Evolutionary conservation across 2,797 vertebrate genomes (phyloP).

Genomic region (Percopsis omiscomaycus): DNA sequence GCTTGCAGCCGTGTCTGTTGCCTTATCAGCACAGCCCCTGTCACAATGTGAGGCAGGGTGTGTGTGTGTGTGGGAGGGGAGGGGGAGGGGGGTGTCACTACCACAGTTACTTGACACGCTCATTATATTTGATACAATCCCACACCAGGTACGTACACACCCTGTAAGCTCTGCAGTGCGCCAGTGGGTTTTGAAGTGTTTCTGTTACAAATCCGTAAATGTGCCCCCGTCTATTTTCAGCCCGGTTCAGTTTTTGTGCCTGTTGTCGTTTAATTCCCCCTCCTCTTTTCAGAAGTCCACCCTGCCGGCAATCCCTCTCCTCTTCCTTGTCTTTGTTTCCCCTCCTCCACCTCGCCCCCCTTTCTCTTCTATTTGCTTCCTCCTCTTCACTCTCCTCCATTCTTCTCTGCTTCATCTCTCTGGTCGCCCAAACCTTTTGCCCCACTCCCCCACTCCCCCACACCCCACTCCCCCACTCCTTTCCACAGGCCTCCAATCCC

Average conservation of each 20-base stretch:
- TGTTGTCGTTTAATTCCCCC: not conserved
- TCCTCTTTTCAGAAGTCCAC: constrained; percentile 24
- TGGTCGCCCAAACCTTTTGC: constrained; percentile 42
- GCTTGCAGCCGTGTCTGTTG: not conserved
- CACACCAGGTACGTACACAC: not conserved
- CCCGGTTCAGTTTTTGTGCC: constrained; percentile 38
- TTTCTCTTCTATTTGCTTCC: constrained; percentile 10
- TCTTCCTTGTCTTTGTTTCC: constrained; percentile 9
- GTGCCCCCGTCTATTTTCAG: constrained; percentile 1
- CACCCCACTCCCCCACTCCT: constrained; percentile 41
- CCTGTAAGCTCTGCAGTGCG: not conserved
- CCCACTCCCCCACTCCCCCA: constrained; percentile 47
- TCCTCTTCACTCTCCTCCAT: constrained; percentile 5
- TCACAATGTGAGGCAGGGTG: constrained; percentile 19
- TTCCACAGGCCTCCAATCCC: constrained; percentile 15
- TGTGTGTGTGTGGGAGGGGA: constrained; percentile 5
- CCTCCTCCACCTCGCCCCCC: constrained; percentile 1
- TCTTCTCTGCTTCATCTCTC: constrained; percentile 48
- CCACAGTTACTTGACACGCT: not conserved
- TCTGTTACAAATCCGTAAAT: constrained; percentile 23
- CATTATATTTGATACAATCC: not conserved
- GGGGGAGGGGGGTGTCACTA: not conserved
- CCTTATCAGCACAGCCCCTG: constrained; percentile 13
- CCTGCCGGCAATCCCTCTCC: constrained; percentile 5
- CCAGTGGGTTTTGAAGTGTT: constrained; percentile 13